These are phyloP conservation scores for Paralvinella palmiformis DNA, from an alignment of 1,140 invertebrate species.

Conservation along the genomic window DNA sequence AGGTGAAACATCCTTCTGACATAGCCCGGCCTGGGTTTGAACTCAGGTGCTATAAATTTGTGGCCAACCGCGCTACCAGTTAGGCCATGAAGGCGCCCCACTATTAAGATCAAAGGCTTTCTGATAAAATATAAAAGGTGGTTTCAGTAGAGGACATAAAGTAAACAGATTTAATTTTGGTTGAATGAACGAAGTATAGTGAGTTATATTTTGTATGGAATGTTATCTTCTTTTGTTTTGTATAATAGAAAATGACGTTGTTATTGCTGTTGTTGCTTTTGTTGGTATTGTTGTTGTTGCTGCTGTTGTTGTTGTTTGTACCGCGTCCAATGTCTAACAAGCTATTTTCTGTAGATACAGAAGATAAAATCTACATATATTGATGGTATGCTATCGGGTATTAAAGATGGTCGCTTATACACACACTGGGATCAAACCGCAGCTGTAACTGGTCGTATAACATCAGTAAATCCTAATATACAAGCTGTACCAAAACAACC, in stretches of 20 bases:
- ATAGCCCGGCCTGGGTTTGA: too few species aligned
- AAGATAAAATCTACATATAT: slow-evolving; percentile 59
- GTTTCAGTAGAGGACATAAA: too few species aligned
- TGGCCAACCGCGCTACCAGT: too few species aligned
- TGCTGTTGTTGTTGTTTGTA: neutral
- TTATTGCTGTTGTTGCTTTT: neutral
- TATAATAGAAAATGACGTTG: neutral
- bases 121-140: too few species aligned
- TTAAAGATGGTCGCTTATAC: slow-evolving; percentile 45
- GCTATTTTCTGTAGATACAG: slow-evolving; percentile 31
- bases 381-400: slow-evolving; percentile 53
- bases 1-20: too few species aligned
- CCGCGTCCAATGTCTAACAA: too few species aligned
- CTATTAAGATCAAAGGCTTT: too few species aligned
- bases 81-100: too few species aligned
- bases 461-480: slow-evolving; percentile 57
- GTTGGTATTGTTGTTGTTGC: neutral
- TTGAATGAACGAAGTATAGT: neutral
- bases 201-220: neutral
- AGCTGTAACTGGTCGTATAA: slow-evolving; percentile 57
- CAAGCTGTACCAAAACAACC: slow-evolving; percentile 57
- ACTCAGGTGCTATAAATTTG: too few species aligned
- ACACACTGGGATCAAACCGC: slow-evolving; percentile 57
- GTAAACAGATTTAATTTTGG: neutral
- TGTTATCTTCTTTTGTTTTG: neutral